phyloP scores from a whole-genome alignment of 2,797 vertebrate species.

The Poecile montanus region DNA sequence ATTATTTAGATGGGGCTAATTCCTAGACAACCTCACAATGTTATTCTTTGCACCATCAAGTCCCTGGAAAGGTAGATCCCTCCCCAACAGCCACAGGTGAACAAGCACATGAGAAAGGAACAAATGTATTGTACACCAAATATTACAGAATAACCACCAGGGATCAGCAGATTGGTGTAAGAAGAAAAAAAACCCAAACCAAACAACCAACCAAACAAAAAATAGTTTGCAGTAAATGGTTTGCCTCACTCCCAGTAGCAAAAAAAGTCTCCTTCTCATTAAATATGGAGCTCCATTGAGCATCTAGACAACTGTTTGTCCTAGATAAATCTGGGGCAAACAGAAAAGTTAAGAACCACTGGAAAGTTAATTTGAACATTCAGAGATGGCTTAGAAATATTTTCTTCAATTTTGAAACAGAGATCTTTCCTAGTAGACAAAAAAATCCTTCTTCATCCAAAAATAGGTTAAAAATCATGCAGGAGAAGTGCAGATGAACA shows the following conservation, averaged over 20 bases:
- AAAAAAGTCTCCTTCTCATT: background rate
- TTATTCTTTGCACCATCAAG: background rate
- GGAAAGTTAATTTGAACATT: background rate
- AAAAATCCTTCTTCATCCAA: conserved; percentile 17
- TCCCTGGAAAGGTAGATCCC: background rate
- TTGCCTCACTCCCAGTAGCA: background rate
- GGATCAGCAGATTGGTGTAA: background rate
- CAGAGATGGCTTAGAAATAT: background rate
- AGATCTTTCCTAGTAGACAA: background rate
- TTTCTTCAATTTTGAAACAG: background rate
- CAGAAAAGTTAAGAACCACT: background rate
- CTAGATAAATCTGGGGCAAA: conserved; percentile 7
- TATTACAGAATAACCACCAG: background rate
- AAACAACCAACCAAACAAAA: background rate
- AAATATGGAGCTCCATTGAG: background rate
- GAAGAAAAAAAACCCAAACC: fast-evolving
- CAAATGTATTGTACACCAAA: background rate
- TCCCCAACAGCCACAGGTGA: background rate
- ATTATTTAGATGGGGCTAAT: background rate
- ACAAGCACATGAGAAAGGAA: background rate
- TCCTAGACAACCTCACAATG: fast-evolving
- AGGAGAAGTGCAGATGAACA: background rate
- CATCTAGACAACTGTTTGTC: background rate
- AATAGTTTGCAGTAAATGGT: background rate
- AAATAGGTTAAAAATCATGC: conserved; percentile 31